Evolutionary conservation across 2,797 vertebrate species (phyloP).

Genomic region (Vespertilio murinus): DNA sequence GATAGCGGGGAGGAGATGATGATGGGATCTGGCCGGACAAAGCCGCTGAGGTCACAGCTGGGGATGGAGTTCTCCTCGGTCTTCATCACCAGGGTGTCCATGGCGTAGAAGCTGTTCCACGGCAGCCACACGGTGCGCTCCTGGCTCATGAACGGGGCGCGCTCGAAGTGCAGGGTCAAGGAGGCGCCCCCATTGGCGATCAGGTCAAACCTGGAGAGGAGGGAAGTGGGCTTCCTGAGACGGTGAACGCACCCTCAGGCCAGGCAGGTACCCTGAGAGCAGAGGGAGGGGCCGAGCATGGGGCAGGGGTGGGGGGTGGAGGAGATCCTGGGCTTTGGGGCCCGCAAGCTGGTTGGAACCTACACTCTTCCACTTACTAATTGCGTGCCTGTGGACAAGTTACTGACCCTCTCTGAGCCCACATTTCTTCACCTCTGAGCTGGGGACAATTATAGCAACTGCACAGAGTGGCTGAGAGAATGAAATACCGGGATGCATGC

Average conservation of each 20-base stretch:
- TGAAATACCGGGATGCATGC: neutral
- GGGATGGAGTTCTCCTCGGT: constrained; percentile 99
- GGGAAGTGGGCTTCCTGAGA: neutral
- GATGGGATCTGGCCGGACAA: constrained; percentile 95
- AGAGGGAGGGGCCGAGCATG: neutral
- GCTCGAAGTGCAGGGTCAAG: constrained; percentile 95
- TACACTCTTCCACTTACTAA: neutral
- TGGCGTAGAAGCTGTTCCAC: constrained; percentile 98
- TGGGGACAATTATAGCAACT: neutral
- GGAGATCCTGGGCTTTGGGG: neutral
- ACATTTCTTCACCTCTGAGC: neutral
- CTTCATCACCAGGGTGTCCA: constrained; percentile 99
- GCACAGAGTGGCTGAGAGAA: neutral
- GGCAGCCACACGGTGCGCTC: constrained; percentile 98
- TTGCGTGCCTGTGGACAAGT: neutral
- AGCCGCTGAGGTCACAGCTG: constrained; percentile 98
- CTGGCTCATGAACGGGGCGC: constrained; percentile 97
- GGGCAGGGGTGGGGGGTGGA: too few species aligned
- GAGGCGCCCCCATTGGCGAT: constrained; percentile 97
- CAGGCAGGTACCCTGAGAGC: neutral
- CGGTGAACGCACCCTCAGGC: neutral
- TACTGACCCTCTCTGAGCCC: neutral
- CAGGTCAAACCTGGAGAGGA: constrained; percentile 93
- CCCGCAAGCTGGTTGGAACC: neutral
- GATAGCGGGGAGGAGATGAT: constrained; percentile 98